Base-by-base conservation (phyloP, 2,888 invertebrate genomes). In the Trilocha varians region DNA sequence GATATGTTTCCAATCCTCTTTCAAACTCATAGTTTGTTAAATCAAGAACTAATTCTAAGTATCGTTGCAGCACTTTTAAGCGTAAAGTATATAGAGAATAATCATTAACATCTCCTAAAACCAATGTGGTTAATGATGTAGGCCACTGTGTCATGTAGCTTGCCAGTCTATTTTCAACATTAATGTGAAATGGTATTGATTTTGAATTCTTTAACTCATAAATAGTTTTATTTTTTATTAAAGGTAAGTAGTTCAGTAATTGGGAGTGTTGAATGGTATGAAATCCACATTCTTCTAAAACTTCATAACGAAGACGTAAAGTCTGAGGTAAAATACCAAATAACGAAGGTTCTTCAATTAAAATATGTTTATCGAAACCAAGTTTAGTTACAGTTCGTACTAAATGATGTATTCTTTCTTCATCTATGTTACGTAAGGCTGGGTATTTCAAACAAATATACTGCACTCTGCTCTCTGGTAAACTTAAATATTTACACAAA, bases 121-220 rank as follows among this genome's bases (percentile, higher is more conserved):
- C 66, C 36, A 73, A 58, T 18, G 76, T 77, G 18, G 86, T 84
- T 0, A 85, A 63, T 17, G 85, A 85, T 44, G 85, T 79, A 4
- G 86, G 86, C 85, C 85, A 87, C 43, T 78, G 75, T 3, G 79
- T 78, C 76, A 87, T 72, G 43, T 52, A 77, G 47, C 72, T 65
- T 16, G 84, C 83, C 16, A 87, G 58, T 50, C 57, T 66, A 48
- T 84, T 84, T 68, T 85, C 84, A 36, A 86, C 48, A 52, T 84
- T 84, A 6, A 73, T 36, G 41, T 62, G 49, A 11, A 47, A 11
- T 13, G 61, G 48, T 47, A 87, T 61, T 13, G 66, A 37, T 13
- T 68, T 62, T 40, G 48, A 49, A 16, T 47, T 55, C 52, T 69
- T 85, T 37, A 87, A 55, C 33, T 80, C 63, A 35, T 55, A 60